Percentiles rank a stretch among this genome's conserved stretches.
Evolutionary conservation across 2,113 vertebrate species (phyloP).

Genomic region (Neoarius graeffei): DNA sequence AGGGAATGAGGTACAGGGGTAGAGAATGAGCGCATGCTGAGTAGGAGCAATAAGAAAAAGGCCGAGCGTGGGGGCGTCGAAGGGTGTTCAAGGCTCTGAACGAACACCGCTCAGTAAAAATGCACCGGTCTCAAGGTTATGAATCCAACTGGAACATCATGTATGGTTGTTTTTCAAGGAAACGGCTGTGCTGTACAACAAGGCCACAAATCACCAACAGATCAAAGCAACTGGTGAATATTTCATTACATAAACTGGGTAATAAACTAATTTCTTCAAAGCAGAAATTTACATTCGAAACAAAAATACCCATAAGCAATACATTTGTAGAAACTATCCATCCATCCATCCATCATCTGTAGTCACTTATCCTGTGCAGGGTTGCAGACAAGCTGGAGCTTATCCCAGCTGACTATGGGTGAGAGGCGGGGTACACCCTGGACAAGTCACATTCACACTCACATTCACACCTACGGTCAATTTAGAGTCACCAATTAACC

Average conservation of each 20-base stretch:
- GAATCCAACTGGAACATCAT: conserved; percentile 6
- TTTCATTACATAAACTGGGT: background rate
- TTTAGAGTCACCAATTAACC: too few relatives aligned
- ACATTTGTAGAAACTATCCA: background rate
- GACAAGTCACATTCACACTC: too few relatives aligned
- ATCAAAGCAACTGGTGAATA: conserved; percentile 19
- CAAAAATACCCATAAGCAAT: background rate
- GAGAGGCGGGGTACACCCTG: too few relatives aligned
- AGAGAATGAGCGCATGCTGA: conserved; percentile 7
- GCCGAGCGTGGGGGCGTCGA: conserved; percentile 20
- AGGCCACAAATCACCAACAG: conserved; percentile 11
- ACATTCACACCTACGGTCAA: too few relatives aligned
- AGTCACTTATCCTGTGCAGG: too few relatives aligned
- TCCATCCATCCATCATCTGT: background rate
- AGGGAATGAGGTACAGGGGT: background rate
- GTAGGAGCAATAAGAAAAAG: conserved; percentile 23
- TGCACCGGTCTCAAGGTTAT: conserved; percentile 13
- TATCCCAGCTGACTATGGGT: too few relatives aligned
- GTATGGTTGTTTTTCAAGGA: conserved; percentile 8
- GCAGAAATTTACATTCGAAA: background rate
- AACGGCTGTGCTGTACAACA: background rate
- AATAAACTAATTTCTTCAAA: background rate
- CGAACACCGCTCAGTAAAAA: conserved; percentile 10
- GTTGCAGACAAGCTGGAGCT: too few relatives aligned
- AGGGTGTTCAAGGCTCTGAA: conserved; percentile 26